Base-by-base conservation (phyloP, 2,797 vertebrate genomes). In the Leptatherina wallacei region DNA sequence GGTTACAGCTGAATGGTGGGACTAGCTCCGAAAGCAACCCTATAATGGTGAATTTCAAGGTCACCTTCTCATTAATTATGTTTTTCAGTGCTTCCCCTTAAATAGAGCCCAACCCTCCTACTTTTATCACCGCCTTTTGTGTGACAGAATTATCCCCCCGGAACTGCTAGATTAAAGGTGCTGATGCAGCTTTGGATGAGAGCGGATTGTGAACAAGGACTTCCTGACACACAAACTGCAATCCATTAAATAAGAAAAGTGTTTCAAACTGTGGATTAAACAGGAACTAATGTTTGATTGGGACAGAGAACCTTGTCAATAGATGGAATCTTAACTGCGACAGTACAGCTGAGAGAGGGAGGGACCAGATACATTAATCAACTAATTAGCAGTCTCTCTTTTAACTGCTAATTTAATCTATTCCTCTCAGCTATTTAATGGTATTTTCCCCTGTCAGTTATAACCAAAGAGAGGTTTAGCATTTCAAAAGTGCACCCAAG, bases 401-500 rank as follows among this genome's bases (percentile, higher is more conserved):
- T 93, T 90, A 85, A 88, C 86, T 91, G 81, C 89, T 95, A 96
- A 96, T 96, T 96, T 93, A 93, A 93, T 94, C 86, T 88, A 80
- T 89, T 86, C 85, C 85, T 88, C 83, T 76, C 79, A 85, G 71
- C 71, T 85, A 85, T 93, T 94, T 88, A 83, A 92, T 89, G 83
- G 64, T 58, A 86, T 91, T 91, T 91, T 81, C 81, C 83, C 80
- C 84, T 81, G 82, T 88, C 86, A 84, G 82, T 90, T 85, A 83
- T 82, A 78, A 90, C 89, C 80, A 93, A 93, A 90, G 87, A 74
- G 78, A 89, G 84, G 86, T 92, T 94, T 93, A 92, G 93, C 93
- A 95, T 95, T 94, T 95, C 90, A 94, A 95, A 94, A 92, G 92
- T 91, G 88, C 85, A 80, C 68, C 92, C 90, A 92, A 87, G 87